A percentile compares a stretch with the other conserved stretches of the same genome.
Conservation (phyloP, 2,113 vertebrate genomes). For the Thalassoma bifasciatum region DNA sequence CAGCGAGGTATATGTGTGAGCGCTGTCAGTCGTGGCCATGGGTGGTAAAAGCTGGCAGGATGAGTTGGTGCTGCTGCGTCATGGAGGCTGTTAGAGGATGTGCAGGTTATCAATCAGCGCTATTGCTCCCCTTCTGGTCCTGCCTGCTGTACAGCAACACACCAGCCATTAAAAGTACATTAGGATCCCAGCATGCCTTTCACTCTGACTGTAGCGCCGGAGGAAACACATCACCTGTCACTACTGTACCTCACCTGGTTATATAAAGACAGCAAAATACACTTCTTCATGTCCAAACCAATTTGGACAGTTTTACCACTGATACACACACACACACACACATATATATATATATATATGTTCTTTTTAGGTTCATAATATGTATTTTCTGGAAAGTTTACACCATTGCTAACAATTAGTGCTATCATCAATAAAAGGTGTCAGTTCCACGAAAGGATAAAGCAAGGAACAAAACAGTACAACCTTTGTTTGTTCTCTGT, state of each 20-base stretch:
- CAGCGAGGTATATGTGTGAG: slow-evolving; percentile 9
- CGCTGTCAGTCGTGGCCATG: slow-evolving; percentile 24
- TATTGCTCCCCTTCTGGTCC: slow-evolving; percentile 26
- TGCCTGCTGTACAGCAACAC: slow-evolving; percentile 46
- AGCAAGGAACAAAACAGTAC: no score
- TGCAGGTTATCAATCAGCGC: slow-evolving; percentile 71
- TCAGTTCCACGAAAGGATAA: no score
- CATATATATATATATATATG: no score
- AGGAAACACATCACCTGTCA: slow-evolving; percentile 21
- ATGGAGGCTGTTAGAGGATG: slow-evolving; percentile 57
- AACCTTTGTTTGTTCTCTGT: no score
- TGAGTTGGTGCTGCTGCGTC: slow-evolving; percentile 66
- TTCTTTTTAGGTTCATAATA: no score
- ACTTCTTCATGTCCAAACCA: no score
- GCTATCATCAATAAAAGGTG: no score
- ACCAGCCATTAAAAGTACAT: slow-evolving; percentile 78
- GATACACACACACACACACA: no score
- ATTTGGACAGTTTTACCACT: no score
- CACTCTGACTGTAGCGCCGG: slow-evolving; percentile 28
- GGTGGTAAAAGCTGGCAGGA: slow-evolving; percentile 45
- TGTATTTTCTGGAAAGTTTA: no score
- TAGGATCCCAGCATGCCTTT: slow-evolving; percentile 67
- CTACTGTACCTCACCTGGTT: background rate
- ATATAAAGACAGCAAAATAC: slow-evolving; percentile 1
- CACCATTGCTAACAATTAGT: no score